Conservation (phyloP, 2,888 invertebrate species). For the Coenonympha glycerion region DNA sequence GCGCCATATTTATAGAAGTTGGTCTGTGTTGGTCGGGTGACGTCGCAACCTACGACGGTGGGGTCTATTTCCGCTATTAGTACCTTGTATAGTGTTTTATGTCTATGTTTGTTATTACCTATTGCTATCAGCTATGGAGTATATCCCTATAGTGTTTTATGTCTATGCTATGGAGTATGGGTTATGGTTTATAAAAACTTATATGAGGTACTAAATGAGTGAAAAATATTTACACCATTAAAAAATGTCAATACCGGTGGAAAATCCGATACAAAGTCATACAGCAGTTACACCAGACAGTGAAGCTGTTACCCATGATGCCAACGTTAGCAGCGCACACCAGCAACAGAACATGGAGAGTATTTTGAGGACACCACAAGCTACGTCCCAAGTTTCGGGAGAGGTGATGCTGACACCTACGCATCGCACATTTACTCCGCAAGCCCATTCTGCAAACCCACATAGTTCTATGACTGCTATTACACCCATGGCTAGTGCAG, state of each 20-base stretch:
- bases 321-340: not conserved
- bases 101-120: too few relatives aligned
- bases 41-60: too few relatives aligned
- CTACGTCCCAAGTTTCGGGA: slow-evolving; percentile 32
- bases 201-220: too few relatives aligned
- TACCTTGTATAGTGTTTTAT: too few relatives aligned
- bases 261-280: not conserved
- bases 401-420: slow-evolving; percentile 65
- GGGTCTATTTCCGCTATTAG: too few relatives aligned
- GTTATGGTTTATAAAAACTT: too few relatives aligned
- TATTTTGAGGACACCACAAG: slow-evolving; percentile 22
- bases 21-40: too few relatives aligned
- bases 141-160: too few relatives aligned
- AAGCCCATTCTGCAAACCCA: slow-evolving; percentile 64
- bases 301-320: not conserved
- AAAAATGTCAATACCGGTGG: not conserved
- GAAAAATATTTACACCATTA: not conserved
- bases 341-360: slow-evolving; percentile 12
- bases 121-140: too few relatives aligned
- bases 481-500: slow-evolving; percentile 70
- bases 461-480: slow-evolving; percentile 72
- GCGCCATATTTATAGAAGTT: too few relatives aligned
- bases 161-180: too few relatives aligned
- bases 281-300: not conserved
- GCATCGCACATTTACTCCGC: slow-evolving; percentile 55